These are phyloP conservation scores for Entomobrya proxima DNA, from an alignment of 2,888 invertebrate genomes.

Conservation along the genomic window DNA sequence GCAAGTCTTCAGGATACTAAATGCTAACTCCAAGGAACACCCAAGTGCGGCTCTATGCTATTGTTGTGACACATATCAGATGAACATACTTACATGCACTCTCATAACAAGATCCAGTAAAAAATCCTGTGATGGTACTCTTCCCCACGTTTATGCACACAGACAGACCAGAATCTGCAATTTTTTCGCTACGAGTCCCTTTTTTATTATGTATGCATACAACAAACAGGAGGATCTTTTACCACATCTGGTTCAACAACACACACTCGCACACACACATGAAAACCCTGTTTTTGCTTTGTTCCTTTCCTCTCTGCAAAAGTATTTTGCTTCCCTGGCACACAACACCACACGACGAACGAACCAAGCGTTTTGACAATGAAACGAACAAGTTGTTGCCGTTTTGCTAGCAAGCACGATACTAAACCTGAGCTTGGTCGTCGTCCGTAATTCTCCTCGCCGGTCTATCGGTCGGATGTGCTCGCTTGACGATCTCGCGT, in stretches of 20 bases:
- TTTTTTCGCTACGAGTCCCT: neutral
- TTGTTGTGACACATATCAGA: slow-evolving; percentile 21
- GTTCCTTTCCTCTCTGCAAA: slow-evolving; percentile 30
- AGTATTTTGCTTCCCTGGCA: slow-evolving; percentile 15
- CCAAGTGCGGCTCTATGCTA: slow-evolving; percentile 32
- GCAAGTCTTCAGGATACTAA: neutral
- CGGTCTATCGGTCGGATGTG: slow-evolving; percentile 53
- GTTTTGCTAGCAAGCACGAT: slow-evolving; percentile 69
- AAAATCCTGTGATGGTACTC: neutral
- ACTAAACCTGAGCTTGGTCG: slow-evolving; percentile 63
- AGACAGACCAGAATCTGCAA: slow-evolving; percentile 21
- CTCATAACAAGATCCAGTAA: slow-evolving; percentile 4
- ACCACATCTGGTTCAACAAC: slow-evolving; percentile 43
- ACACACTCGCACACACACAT: slow-evolving; percentile 40
- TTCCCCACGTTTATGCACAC: neutral
- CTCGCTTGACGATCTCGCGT: slow-evolving; percentile 57
- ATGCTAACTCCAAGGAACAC: slow-evolving; percentile 31
- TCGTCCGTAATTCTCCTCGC: slow-evolving; percentile 51
- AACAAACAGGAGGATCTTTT: neutral
- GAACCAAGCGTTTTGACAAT: slow-evolving; percentile 49
- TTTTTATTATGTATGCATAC: slow-evolving; percentile 21
- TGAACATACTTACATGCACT: neutral
- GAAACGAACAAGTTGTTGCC: slow-evolving; percentile 68
- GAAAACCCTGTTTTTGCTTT: slow-evolving; percentile 15
- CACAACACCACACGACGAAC: slow-evolving; percentile 9